Conservation (phyloP, 2,888 invertebrate genomes). For the Cremastinae sp. region DNA sequence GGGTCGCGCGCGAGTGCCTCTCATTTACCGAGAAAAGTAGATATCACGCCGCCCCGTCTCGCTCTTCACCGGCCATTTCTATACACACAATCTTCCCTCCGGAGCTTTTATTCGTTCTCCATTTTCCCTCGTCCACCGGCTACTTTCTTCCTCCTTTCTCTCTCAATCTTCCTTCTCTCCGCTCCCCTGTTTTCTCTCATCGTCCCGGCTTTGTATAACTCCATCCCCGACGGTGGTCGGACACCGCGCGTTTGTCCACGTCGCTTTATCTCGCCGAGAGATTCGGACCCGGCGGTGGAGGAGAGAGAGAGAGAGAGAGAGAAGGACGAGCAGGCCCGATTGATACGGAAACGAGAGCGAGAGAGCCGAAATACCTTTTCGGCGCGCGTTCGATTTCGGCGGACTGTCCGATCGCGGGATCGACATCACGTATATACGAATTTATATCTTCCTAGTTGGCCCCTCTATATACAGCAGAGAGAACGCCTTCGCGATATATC, state of each 20-base stretch:
- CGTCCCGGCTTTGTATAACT: conserved; percentile 47
- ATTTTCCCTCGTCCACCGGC: conserved; percentile 21
- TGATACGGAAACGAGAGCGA: conserved; percentile 21
- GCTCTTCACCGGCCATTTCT: conserved; percentile 58
- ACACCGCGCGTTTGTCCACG: conserved; percentile 55
- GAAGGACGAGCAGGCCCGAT: conserved; percentile 42
- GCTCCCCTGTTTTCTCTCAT: not conserved
- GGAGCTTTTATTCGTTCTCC: conserved; percentile 22
- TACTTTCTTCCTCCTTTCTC: conserved; percentile 23
- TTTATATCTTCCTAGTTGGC: conserved; percentile 56
- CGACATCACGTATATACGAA: conserved; percentile 55
- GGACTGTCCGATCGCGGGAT: conserved; percentile 48
- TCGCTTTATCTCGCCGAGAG: conserved; percentile 58
- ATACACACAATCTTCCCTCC: conserved; percentile 50
- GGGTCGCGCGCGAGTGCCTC: conserved; percentile 45
- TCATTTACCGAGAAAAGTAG: conserved; percentile 62
- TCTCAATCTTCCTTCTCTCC: not conserved
- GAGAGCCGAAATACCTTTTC: conserved; percentile 46
- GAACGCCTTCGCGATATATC: conserved; percentile 4
- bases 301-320: conserved; percentile 40
- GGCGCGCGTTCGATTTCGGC: conserved; percentile 30
- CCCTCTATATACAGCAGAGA: conserved; percentile 26
- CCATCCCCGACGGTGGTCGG: conserved; percentile 58
- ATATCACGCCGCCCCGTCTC: conserved; percentile 60
- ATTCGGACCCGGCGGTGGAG: conserved; percentile 47